These are phyloP conservation scores for Muscicapa striata DNA, from an alignment of 2,797 vertebrate species.

Conservation along the genomic window DNA sequence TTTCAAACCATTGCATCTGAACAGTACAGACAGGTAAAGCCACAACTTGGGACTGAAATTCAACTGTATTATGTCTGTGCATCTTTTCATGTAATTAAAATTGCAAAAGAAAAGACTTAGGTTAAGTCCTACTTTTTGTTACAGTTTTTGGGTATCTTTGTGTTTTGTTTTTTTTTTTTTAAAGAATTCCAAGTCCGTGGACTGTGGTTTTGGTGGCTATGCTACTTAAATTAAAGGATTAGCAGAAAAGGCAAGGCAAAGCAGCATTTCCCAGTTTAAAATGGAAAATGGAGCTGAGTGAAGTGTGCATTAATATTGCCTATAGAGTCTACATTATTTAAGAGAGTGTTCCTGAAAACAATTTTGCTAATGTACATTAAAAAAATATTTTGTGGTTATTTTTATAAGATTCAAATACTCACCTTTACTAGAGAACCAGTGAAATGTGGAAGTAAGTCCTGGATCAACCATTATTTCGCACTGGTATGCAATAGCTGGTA, in stretches of 20 bases:
- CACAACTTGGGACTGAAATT: background rate
- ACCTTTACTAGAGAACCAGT: background rate
- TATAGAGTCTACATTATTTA: background rate
- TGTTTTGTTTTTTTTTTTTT: background rate
- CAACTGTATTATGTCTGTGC: background rate
- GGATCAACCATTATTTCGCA: background rate
- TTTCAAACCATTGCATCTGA: conserved; percentile 9
- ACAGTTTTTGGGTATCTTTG: fast-evolving
- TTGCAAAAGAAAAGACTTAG: too few species aligned
- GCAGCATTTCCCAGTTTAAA: background rate
- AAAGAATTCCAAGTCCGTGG: background rate
- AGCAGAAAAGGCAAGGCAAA: background rate
- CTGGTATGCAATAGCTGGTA: fast-evolving
- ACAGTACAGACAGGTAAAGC: background rate
- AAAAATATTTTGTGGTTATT: background rate
- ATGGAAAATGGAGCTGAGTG: background rate
- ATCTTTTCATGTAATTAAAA: background rate
- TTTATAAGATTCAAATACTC: background rate
- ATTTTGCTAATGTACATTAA: background rate
- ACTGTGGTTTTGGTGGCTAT: background rate
- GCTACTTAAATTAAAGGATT: background rate
- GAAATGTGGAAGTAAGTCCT: background rate
- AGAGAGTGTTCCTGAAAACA: background rate
- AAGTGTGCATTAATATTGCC: background rate
- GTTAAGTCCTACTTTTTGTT: background rate